Base-by-base conservation (phyloP, 2,888 invertebrate genomes). In the Melanostoma scalare region DNA sequence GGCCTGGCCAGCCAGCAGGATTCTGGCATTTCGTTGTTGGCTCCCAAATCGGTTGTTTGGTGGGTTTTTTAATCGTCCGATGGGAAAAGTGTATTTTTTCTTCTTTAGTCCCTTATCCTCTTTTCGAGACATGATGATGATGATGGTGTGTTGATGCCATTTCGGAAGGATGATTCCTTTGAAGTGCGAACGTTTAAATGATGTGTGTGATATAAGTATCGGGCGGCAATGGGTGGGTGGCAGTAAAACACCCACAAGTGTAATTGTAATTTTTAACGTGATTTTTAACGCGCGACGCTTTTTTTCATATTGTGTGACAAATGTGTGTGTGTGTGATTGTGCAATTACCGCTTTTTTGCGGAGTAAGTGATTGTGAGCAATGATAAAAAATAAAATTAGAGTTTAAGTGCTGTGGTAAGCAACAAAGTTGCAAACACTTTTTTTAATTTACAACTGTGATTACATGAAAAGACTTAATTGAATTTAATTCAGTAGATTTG, bases 31-130 rank as follows among this genome's bases (percentile, higher is more conserved):
- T 84, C 65, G 74, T 74, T 67, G 84, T 60, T 84, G 84, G 79
- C 79, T 84, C 78, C 84, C 84, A 84, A 84, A 84, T 84, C 79
- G 84, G 84, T 84, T 84, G 84, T 75, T 84, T 84, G 84, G 84
- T 84, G 79, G 73, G 79, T 48, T 75, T 79, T 75, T 84, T 84
- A 79, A 79, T 84, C 84, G 84, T 84, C 84, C 84, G 84, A 79
- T 84, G 84, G 84, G 84, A 84, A 84, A 80, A 84, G 79, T 60
- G 67, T 69, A 63, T 38, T 71, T 42, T 67, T 53, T 6, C 56
- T 20, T 9, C 69, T n/a, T 58, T 65, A 33, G 31, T 46, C 10
- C 35, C 71, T 74, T 63, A 78, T 74, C 60, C 48, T 65, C 48
- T 40, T 65, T 74, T n/a, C 65, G 65, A 60, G 69, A 50, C 61